Conservation (phyloP, 1,140 invertebrate genomes). For the Heliconius eleuchia region DNA sequence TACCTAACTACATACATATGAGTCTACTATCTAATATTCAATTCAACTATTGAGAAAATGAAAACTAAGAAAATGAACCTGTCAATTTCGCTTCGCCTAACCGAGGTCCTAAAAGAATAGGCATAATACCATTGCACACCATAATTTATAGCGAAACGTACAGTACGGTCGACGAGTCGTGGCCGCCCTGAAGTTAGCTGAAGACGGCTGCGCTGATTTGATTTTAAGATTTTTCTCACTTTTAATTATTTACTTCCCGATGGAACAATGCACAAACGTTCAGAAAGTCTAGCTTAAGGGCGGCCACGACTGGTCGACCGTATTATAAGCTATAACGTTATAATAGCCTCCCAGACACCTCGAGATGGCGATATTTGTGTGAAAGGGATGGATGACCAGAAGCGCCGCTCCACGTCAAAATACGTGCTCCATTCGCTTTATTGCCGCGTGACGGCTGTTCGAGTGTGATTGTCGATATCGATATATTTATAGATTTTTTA, state of each 20-base stretch:
- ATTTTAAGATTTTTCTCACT: no score
- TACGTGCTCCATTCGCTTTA: conserved; percentile 80
- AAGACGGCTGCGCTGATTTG: no score
- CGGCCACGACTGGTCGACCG: no score
- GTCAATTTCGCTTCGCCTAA: conserved; percentile 57
- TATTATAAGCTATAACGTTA: conserved; percentile 60
- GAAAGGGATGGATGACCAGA: conserved; percentile 70
- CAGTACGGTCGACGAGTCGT: no score
- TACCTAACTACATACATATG: not conserved
- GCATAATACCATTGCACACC: conserved; percentile 64
- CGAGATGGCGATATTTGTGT: conserved; percentile 50
- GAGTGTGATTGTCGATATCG: conserved; percentile 53
- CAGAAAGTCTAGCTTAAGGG: no score
- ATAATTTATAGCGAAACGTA: conserved; percentile 72
- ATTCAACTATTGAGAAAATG: conserved; percentile 16
- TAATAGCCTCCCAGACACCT: conserved; percentile 76
- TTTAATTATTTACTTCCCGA: no score
- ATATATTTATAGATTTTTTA: conserved; percentile 34
- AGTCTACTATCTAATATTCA: conserved; percentile 21
- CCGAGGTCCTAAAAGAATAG: conserved; percentile 70
- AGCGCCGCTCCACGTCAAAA: conserved; percentile 81
- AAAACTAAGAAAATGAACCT: conserved; percentile 62
- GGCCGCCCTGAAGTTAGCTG: no score
- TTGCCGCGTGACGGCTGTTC: conserved; percentile 52
- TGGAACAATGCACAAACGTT: no score